Base-by-base conservation (phyloP, 2,113 vertebrate species). In the Chunga burmeisteri region DNA sequence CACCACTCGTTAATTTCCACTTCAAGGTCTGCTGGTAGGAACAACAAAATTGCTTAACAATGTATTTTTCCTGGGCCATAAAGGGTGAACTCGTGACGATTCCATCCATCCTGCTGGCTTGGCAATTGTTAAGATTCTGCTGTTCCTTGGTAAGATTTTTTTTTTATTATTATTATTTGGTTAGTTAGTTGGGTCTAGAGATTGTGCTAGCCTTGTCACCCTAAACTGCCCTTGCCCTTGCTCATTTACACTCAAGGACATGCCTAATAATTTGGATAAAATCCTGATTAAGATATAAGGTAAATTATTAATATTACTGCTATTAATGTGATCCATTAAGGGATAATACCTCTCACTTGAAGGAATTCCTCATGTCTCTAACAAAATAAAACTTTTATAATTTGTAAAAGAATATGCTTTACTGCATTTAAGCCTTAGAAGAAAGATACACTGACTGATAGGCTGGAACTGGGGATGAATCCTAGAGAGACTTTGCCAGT, bases 1-100 rank as follows among this genome's bases (percentile, higher is more conserved):
- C 95, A 97, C 97, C 94, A 98, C 96, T 97, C 85, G 84, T 97
- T 98, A 97, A 98, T 98, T 98, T 98, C 97, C 96, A 98, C 97
- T 98, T 98, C 97, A 95, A 97, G 94, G 96, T 97, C 96, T 98
- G 95, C 95, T 95, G 95, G 96, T 97, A 98, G 96, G 93, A 98
- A 96, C 96, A 96, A 91, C 94, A 97, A 98, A 98, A 97, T 94
- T 95, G 91, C 94, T 97, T 98, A 95, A 96, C 97, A 94, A 86
- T 90, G 88, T 96, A 84, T 92, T 93, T 98, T 94, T 95, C 96
- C 94, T 97, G 94, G 96, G 95, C 96, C 84, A 42, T 95, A 97
- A 97, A 97, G 87, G 94, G 88, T 97, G 93, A 80, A 88, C 81
- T 93, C 29, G 0, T 6, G 29, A 93, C 1, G 42, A 91, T 96